phyloP scores from a whole-genome alignment of 2,888 invertebrate genomes.

The Artemia sinica region DNA sequence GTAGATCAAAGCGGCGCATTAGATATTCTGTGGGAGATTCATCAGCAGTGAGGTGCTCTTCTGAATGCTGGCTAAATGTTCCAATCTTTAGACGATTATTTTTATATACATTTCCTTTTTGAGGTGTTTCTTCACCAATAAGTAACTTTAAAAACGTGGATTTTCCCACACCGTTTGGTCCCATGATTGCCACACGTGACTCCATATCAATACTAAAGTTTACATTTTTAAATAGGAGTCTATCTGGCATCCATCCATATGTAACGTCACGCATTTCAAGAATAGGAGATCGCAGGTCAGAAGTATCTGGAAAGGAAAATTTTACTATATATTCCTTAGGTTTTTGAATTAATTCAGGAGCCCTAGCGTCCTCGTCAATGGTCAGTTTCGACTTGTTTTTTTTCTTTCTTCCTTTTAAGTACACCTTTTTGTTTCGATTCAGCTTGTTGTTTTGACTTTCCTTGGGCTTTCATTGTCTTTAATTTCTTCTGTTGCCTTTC shows the following conservation, averaged over 20 bases:
- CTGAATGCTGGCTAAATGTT: constrained; percentile 96
- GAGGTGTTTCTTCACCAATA: constrained; percentile 62
- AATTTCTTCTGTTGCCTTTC: constrained; percentile 93
- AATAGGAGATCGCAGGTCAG: constrained; percentile 89
- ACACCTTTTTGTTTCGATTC: constrained; percentile 82
- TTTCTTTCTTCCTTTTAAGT: constrained; percentile 76
- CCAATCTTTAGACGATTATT: constrained; percentile 54
- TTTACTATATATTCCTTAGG: constrained; percentile 94
- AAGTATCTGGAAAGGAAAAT: constrained; percentile 91
- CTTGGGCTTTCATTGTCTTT: constrained; percentile 84
- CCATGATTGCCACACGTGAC: constrained; percentile 72
- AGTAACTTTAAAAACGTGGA: constrained; percentile 91
- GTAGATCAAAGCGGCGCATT: constrained; percentile 58
- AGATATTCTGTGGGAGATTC: constrained; percentile 91
- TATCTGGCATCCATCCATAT: constrained; percentile 69
- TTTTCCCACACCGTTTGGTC: constrained; percentile 97
- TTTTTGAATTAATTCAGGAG: constrained; percentile 63
- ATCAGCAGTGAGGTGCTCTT: constrained; percentile 91
- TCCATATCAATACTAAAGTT: constrained; percentile 92
- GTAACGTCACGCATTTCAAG: constrained; percentile 54
- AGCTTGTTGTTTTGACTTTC: constrained; percentile 87
- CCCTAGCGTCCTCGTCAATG: constrained; percentile 52
- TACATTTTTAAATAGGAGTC: constrained; percentile 55
- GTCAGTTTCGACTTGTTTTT: constrained; percentile 55
- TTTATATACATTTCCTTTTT: constrained; percentile 53